Evolutionary conservation across 2,888 invertebrate species (phyloP), one percentile per base, ranked within the genome.

Genomic region (Leptinotarsa rubiginosa): DNA sequence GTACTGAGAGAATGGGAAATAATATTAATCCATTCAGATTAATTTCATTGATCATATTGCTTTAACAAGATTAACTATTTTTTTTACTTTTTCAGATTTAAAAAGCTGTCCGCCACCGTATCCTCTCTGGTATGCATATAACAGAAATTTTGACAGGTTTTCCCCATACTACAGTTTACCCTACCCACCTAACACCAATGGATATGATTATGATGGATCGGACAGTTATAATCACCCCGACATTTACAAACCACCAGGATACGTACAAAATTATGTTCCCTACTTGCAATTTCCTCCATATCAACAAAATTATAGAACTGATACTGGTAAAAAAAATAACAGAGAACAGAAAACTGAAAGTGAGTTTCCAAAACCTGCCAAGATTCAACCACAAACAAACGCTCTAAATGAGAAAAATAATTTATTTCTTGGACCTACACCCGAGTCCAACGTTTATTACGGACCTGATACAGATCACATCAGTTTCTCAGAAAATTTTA

Each of bases 401-500:
- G n/a, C 18, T n/a, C 52, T 18, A 10, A 47, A 16, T 22, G 70
- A 71, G 10, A 50, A 59, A 13, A 76, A 65, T 22, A 71, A 77
- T 62, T 77, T 76, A 76, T 78, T 78, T 77, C 78, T 22, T 12
- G 65, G 20, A 16, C 64, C 67, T 64, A 72, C 72, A 47, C 49
- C 54, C 5, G 20, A 47, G 20, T 3, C 16, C 18, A 49, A 65
- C 65, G 15, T 18, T 15, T 49, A 47, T 49, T 49, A 65, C 22
- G 16, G 65, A 47, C 49, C 49, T 65, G 52, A 54, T 68, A 20
- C 22, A 47, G 66, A 15, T 25, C n/a, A 31, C 47, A 52, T 50
- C 41, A 25, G 4, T 25, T 54, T 49, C 68, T 56, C 31, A 47
- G 66, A 59, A 15, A 18, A 49, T 54, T 15, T n/a, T 54, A 25